Conservation (phyloP, 2,797 vertebrate species). For the Pangasius mekongensis region DNA sequence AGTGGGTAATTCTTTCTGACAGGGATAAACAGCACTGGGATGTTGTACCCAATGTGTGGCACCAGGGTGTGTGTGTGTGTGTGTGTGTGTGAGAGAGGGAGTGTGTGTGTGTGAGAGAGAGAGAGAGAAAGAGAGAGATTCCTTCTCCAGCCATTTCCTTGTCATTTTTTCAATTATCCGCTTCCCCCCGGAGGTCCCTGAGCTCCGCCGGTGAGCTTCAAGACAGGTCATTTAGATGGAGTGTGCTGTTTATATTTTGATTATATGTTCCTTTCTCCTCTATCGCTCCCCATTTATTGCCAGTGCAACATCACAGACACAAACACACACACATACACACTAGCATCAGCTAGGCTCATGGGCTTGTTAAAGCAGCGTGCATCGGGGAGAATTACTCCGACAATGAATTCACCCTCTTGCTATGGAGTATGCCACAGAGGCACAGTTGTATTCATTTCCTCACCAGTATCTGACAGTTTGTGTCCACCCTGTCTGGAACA, state of each 20-base stretch:
- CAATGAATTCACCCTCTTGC: conserved; percentile 57
- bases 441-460: conserved; percentile 47
- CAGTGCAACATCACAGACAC: conserved; percentile 14
- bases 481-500: conserved; percentile 30
- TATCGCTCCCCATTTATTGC: conserved; percentile 51
- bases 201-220: conserved; percentile 66
- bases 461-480: conserved; percentile 42
- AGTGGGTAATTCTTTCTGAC: conserved; percentile 80
- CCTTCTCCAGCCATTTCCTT: conserved; percentile 70
- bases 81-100: conserved; percentile 39
- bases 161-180: conserved; percentile 83
- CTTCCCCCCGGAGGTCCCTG: conserved; percentile 68
- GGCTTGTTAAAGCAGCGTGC: conserved; percentile 53
- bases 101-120: neutral
- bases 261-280: conserved; percentile 73
- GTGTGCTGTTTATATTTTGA: conserved; percentile 78
- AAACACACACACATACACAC: conserved; percentile 19
- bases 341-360: neutral
- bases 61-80: conserved; percentile 41
- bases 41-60: conserved; percentile 65
- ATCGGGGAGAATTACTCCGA: conserved; percentile 55
- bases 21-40: conserved; percentile 79
- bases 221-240: conserved; percentile 77
- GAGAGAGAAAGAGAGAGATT: conserved; percentile 43
- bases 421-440: conserved; percentile 43